Base-by-base conservation (phyloP, 2,113 vertebrate genomes). In the Oophaga pumilio region DNA sequence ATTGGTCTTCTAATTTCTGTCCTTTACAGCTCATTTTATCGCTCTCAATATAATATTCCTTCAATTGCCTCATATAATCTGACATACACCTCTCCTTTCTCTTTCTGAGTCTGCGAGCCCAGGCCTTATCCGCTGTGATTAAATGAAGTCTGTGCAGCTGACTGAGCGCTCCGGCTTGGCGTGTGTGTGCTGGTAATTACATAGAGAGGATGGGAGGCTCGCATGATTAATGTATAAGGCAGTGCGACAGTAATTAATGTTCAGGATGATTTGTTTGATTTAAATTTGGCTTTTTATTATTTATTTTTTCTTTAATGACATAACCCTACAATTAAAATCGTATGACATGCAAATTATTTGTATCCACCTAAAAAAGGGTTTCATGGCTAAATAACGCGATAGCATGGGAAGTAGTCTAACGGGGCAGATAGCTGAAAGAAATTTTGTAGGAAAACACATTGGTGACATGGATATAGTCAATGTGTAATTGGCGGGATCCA, bases 141-240 rank as follows among this genome's bases (percentile, higher is more conserved):
- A 87, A 82, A 87, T 76, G 86, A 83, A 83, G 56, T 57, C 71
- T 76, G 86, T 73, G 73, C 81, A 88, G 81, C 56, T 84, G 80
- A 88, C 71, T 88, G 69, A 88, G 73, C 53, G 80, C 66, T 84
- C 60, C 6, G 59, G 73, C 60, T 84, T 84, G 80, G 86, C 78
- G 11, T 78, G n/a, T 33, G 24, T 84, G 71, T 88, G 81, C 68
- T 87, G 81, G 87, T 88, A 88, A 88, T 88, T 88, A 88, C 81
- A 88, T 68, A 88, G 87, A 64, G 60, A 83, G 81, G 81, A 66
- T 76, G 80, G 80, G 81, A 76, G 69, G 86, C 86, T 76, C 57
- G 26, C 57, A 88, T 88, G 87, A 88, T 88, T 88, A 88, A 88
- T 88, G 80, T 84, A 88, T 76, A 88, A 88, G 87, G 87, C 80